A percentile compares a stretch with the other conserved stretches of the same genome.
These are phyloP conservation scores for Melieria picta DNA, from an alignment of 2,888 invertebrate genomes.

Conservation along the genomic window DNA sequence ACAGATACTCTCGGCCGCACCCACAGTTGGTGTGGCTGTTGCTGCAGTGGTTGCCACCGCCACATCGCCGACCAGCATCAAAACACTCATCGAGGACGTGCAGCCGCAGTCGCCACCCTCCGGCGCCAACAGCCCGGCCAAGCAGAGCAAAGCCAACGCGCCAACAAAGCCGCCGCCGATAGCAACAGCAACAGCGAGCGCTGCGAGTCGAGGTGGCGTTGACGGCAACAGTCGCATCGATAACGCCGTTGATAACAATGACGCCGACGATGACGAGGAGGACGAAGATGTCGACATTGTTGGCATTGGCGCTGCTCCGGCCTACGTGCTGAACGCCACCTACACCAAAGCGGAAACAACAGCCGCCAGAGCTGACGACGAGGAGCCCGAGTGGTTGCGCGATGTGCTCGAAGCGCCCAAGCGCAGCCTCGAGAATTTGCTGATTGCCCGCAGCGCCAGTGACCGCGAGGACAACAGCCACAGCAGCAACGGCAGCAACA, in stretches of 20 bases:
- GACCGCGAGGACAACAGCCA: slow-evolving; percentile 21
- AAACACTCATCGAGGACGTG: slow-evolving; percentile 59
- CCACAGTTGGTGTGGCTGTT: slow-evolving; percentile 57
- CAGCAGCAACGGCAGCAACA: neutral
- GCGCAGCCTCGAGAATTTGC: slow-evolving; percentile 61
- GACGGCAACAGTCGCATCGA: slow-evolving; percentile 15
- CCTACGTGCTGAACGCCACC: slow-evolving; percentile 48
- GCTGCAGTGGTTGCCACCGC: slow-evolving; percentile 61
- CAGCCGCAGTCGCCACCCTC: slow-evolving; percentile 43
- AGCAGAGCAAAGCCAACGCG: slow-evolving; percentile 13
- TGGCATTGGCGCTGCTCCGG: slow-evolving; percentile 52
- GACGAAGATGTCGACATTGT: slow-evolving; percentile 58
- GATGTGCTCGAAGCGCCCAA: slow-evolving; percentile 71
- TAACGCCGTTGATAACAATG: slow-evolving; percentile 35
- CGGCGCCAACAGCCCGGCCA: slow-evolving; percentile 38
- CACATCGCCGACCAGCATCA: slow-evolving; percentile 56
- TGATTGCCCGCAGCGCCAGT: slow-evolving; percentile 47
- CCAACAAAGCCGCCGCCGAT: slow-evolving; percentile 17
- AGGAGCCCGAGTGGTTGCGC: slow-evolving; percentile 70
- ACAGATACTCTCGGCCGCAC: slow-evolving; percentile 76
- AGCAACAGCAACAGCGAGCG: slow-evolving; percentile 20
- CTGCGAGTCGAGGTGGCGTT: neutral
- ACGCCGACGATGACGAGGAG: slow-evolving; percentile 42
- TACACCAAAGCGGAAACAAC: slow-evolving; percentile 51
- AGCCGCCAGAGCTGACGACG: slow-evolving; percentile 60